phyloP scores from a whole-genome alignment of 2,888 invertebrate genomes.

The Aromia moschata region DNA sequence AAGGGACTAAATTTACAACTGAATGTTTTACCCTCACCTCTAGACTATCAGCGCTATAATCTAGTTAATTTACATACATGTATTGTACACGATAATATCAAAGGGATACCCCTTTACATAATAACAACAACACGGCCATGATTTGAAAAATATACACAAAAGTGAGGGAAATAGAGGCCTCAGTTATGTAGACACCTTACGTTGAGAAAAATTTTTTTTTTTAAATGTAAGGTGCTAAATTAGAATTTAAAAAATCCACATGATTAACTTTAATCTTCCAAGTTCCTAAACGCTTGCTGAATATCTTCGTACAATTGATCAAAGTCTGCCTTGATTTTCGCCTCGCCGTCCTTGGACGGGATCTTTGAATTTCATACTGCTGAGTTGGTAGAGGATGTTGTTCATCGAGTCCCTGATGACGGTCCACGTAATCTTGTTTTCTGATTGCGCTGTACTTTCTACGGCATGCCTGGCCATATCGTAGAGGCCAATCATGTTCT shows the following conservation, averaged over 20 bases:
- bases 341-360: constrained; percentile 98
- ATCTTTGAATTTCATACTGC: constrained; percentile 99
- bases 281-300: constrained; percentile 96
- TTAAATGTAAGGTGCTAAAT: constrained; percentile 18
- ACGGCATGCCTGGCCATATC: constrained; percentile 98
- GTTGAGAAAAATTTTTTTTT: constrained; percentile 15
- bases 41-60: constrained; percentile 39
- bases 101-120: constrained; percentile 26
- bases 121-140: constrained; percentile 26
- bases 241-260: constrained; percentile 3
- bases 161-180: constrained; percentile 37
- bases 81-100: constrained; percentile 52
- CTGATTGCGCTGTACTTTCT: constrained; percentile 97
- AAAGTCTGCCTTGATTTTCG: constrained; percentile 95
- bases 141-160: constrained; percentile 30
- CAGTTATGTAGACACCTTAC: constrained; percentile 22
- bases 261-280: constrained; percentile 84
- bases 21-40: constrained; percentile 49
- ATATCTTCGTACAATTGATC: constrained; percentile 97
- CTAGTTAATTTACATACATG: constrained; percentile 38
- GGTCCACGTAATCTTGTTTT: constrained; percentile 99
- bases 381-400: constrained; percentile 94
- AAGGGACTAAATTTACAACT: constrained; percentile 46
- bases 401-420: constrained; percentile 97
- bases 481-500: constrained; percentile 98